These are phyloP conservation scores for Paguma larvata DNA, from an alignment of 2,797 vertebrate species.

Conservation along the genomic window DNA sequence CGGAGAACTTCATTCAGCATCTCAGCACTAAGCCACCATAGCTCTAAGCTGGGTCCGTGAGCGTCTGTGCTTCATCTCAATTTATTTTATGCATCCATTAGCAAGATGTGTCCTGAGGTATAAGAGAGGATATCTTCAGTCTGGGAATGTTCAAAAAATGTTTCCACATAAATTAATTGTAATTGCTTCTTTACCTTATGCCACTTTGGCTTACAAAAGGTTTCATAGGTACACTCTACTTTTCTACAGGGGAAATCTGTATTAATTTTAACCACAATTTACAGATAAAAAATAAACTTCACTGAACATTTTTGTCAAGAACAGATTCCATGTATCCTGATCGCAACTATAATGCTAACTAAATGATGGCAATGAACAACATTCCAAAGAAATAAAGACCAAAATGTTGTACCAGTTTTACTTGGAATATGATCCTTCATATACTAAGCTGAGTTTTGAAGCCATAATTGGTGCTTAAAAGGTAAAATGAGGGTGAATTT, in stretches of 20 bases:
- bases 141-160: not conserved
- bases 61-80: not conserved
- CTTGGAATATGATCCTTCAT: not conserved
- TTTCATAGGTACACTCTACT: not conserved
- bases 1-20: not conserved
- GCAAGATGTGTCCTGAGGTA: not conserved
- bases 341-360: not conserved
- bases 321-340: not conserved
- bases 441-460: not conserved
- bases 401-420: not conserved
- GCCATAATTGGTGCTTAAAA: not conserved
- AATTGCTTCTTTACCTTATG: not conserved
- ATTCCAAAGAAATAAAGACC: not conserved
- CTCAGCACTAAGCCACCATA: not conserved
- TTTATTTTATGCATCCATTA: not conserved
- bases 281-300: not conserved
- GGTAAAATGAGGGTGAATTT: not conserved
- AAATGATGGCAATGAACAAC: not conserved
- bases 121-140: not conserved
- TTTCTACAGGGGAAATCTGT: not conserved
- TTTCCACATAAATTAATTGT: not conserved
- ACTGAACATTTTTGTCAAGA: not conserved
- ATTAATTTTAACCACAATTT: slow-evolving; percentile 30
- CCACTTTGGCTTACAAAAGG: not conserved
- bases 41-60: not conserved